These are phyloP conservation scores for Plebejus argus DNA, from an alignment of 2,888 invertebrate species.

Conservation along the genomic window DNA sequence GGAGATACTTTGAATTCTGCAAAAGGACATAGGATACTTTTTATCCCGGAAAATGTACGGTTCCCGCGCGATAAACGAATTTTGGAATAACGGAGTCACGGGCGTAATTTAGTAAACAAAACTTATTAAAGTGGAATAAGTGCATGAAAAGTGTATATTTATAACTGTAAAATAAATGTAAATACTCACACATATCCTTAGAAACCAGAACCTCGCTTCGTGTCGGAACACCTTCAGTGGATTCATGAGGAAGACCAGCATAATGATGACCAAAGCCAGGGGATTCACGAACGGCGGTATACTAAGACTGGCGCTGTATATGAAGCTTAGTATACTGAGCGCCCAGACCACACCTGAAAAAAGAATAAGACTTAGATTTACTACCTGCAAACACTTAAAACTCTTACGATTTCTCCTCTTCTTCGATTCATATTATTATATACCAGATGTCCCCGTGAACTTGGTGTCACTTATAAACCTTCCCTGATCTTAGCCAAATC, in stretches of 20 bases:
- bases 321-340: slow-evolving; percentile 91
- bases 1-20: neutral
- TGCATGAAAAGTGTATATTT: too few relatives aligned
- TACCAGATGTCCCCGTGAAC: too few relatives aligned
- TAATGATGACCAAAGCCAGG: slow-evolving; percentile 88
- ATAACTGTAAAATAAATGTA: too few relatives aligned
- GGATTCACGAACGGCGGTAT: slow-evolving; percentile 97
- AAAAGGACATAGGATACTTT: neutral
- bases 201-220: slow-evolving; percentile 96
- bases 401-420: too few relatives aligned
- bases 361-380: too few relatives aligned
- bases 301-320: slow-evolving; percentile 88
- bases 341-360: slow-evolving; percentile 93
- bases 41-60: neutral
- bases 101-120: neutral
- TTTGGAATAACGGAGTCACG: too few relatives aligned
- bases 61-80: too few relatives aligned
- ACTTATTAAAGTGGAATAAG: too few relatives aligned
- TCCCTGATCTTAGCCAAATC: too few relatives aligned
- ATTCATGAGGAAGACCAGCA: slow-evolving; percentile 93
- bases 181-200: slow-evolving; percentile 90
- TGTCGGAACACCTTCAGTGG: slow-evolving; percentile 95
- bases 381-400: too few relatives aligned
- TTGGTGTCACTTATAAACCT: too few relatives aligned
- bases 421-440: too few relatives aligned